phyloP scores from a whole-genome alignment of 2,797 vertebrate genomes.

The Antennarius maculatus region DNA sequence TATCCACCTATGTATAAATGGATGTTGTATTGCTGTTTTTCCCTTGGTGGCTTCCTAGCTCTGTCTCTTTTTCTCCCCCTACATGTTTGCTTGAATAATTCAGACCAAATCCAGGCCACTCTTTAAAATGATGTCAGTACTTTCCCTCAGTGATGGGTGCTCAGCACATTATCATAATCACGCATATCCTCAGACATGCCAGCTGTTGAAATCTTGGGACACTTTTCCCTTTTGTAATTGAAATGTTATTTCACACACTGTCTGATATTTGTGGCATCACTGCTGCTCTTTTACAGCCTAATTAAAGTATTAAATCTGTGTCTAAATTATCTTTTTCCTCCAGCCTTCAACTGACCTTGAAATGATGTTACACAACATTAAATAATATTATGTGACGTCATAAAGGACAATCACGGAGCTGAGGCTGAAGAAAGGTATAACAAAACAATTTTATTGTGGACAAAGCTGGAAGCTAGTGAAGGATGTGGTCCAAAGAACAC shows the following conservation, averaged over 20 bases:
- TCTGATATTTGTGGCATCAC: conserved; percentile 10
- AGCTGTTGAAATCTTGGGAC: conserved; percentile 30
- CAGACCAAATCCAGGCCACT: conserved; percentile 63
- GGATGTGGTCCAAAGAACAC: too few relatives aligned
- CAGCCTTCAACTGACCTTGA: conserved; percentile 11
- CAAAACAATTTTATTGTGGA: too few relatives aligned
- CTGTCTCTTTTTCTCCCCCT: conserved; percentile 5
- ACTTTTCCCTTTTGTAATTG: conserved; percentile 3
- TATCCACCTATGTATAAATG: neutral
- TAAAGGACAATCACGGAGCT: too few relatives aligned
- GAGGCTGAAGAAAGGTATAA: too few relatives aligned
- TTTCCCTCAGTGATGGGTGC: conserved; percentile 47
- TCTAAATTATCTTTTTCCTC: neutral
- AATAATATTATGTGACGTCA: neutral
- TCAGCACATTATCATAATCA: conserved; percentile 70
- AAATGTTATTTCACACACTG: conserved; percentile 21
- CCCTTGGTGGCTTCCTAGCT: conserved; percentile 16
- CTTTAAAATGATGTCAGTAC: conserved; percentile 73
- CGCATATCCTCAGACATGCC: conserved; percentile 49
- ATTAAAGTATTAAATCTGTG: neutral
- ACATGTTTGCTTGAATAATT: conserved; percentile 70
- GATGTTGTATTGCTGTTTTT: conserved; percentile 6
- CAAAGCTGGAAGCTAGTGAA: too few relatives aligned
- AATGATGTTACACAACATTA: conserved; percentile 10
- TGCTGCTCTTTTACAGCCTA: neutral